A percentile compares a stretch with the other conserved stretches of the same genome.
Conservation (phyloP, 2,797 vertebrate genomes). For the Pangasius mekongensis region DNA sequence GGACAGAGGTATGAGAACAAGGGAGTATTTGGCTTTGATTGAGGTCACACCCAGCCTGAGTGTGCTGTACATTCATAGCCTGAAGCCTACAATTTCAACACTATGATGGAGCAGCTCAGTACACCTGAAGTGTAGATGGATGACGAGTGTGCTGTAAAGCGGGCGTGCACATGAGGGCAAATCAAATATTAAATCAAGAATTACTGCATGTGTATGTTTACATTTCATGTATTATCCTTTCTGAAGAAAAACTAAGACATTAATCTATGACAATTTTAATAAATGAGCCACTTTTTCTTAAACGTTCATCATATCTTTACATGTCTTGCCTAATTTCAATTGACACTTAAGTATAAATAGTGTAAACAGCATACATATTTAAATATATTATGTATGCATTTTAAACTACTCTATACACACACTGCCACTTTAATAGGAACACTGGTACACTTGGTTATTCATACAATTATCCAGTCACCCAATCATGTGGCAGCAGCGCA, state of each 20-base stretch:
- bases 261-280: background rate
- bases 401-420: background rate
- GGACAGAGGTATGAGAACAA: background rate
- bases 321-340: background rate
- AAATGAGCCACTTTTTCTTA: background rate
- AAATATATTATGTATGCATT: background rate
- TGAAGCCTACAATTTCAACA: conserved; percentile 49
- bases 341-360: background rate
- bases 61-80: conserved; percentile 52
- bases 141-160: background rate
- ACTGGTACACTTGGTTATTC: background rate
- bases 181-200: background rate
- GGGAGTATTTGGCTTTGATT: conserved; percentile 26
- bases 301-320: background rate
- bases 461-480: background rate
- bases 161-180: background rate
- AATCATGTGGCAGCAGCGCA: too few relatives aligned
- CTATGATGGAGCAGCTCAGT: conserved; percentile 23
- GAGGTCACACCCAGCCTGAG: conserved; percentile 37
- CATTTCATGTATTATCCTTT: background rate
- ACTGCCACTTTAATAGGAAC: background rate
- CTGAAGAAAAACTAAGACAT: background rate
- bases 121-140: conserved; percentile 27
- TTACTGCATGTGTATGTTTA: background rate
- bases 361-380: background rate